Base-by-base conservation (phyloP, 2,888 invertebrate species). In the Steinernema hermaphroditum region DNA sequence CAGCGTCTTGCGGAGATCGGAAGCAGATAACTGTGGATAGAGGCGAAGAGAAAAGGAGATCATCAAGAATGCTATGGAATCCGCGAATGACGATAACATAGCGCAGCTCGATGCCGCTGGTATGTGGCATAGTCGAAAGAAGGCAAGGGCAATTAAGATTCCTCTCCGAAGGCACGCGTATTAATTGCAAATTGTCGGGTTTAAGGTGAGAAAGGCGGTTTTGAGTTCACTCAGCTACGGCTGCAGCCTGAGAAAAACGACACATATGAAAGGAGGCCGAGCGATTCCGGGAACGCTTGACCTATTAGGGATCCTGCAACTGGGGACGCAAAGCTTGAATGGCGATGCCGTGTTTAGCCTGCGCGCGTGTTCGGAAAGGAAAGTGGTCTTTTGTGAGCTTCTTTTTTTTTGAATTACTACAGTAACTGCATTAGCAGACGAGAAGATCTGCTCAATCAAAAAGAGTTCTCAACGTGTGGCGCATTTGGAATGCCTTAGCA, bases 11-110 rank as follows among this genome's bases (percentile, higher is more conserved):
- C 46, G 46, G 46, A 46, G 46, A 46, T 46, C n/a, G 46, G 46
- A 46, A 9, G 46, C 46, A 46, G 46, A 46, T 46, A 46, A 46
- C 22, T 46, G 46, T 46, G 46, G 46, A 46, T 46, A n/a, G 46
- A 16, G n/a, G 43, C 16, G 16, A n/a, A 16, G 46, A 46, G 22
- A 6, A n/a, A 16, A 46, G 6, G 22, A n/a, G 46, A 46, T 46
- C 16, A 46, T 4, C 22, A 2, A 46, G 46, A 46, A 16, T 4
- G 16, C 22, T 46, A 19, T 46, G 16, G 46, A 46, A 16, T 9
- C n/a, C 46, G 46, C n/a, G n/a, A 6, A 46, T 46, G 46, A 12
- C 46, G n/a, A 16, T 4, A 12, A n/a, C 46, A 12, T 6, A 4
- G 8, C 46, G 16, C 46, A 2, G 8, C 4, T 16, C 37, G 6